phyloP scores from a whole-genome alignment of 2,797 vertebrate genomes.

The Lemur catta region DNA sequence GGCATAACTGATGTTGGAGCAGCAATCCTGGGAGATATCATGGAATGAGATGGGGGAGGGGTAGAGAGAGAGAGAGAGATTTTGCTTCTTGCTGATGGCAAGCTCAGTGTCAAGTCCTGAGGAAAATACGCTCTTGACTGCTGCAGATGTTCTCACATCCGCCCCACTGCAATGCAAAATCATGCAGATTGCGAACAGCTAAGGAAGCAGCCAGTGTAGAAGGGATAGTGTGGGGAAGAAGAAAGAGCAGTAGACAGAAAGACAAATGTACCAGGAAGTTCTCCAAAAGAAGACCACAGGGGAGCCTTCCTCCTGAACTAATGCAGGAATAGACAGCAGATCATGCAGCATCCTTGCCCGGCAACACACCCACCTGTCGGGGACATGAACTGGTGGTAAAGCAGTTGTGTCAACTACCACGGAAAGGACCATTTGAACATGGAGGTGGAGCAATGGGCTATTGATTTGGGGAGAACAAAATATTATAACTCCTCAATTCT shows the following conservation, averaged over 20 bases:
- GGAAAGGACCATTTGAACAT: not conserved
- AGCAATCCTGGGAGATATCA: constrained; percentile 42
- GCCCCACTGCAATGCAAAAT: constrained; percentile 27
- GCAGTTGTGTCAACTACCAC: not conserved
- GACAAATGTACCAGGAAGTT: not conserved
- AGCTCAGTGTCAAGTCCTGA: constrained; percentile 48
- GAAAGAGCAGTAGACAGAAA: not conserved
- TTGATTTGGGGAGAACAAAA: not conserved
- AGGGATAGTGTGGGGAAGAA: not conserved
- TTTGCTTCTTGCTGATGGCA: not conserved
- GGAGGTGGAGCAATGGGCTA: not conserved
- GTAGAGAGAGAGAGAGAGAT: not conserved
- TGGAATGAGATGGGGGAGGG: not conserved
- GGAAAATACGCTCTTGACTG: constrained; percentile 25
- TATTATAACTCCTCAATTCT: not conserved
- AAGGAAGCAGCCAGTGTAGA: not conserved
- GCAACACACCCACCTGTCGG: not conserved
- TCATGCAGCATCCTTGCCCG: not conserved
- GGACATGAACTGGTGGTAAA: not conserved
- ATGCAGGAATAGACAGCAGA: not conserved
- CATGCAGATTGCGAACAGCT: constrained; percentile 23
- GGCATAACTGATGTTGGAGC: constrained; percentile 60
- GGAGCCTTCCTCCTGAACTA: not conserved
- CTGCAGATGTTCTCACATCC: constrained; percentile 67
- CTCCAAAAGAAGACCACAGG: not conserved